Evolutionary conservation across 2,888 invertebrate genomes (phyloP).

Genomic region (Charanyca ferruginea): DNA sequence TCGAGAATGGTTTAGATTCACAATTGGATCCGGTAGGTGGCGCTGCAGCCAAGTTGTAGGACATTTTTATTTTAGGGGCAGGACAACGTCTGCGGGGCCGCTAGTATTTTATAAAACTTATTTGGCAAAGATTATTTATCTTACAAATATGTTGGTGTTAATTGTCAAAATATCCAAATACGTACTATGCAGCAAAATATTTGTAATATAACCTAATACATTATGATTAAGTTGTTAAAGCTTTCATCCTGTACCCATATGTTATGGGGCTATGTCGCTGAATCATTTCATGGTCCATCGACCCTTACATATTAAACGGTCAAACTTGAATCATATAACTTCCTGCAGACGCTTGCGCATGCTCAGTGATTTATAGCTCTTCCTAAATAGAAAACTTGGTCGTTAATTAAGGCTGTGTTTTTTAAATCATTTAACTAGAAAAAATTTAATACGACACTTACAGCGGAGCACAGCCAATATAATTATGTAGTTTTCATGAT

Average conservation of each 20-base stretch:
- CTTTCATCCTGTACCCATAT: neutral
- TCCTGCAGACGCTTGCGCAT: conserved; percentile 31
- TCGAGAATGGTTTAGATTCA: too few species aligned
- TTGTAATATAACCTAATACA: too few species aligned
- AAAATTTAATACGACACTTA: conserved; percentile 33
- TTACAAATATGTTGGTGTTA: neutral
- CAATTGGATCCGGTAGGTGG: too few species aligned
- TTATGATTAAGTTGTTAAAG: neutral
- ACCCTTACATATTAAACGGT: conserved; percentile 31
- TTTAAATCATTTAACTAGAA: conserved; percentile 35
- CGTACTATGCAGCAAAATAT: too few species aligned
- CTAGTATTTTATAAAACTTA: too few species aligned
- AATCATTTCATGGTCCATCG: conserved; percentile 35
- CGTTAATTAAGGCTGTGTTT: conserved; percentile 29
- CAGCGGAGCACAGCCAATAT: conserved; percentile 47
- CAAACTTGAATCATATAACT: conserved; percentile 46
- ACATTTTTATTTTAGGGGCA: too few species aligned
- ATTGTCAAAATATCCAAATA: neutral
- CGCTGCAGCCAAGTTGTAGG: too few species aligned
- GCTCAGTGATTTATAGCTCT: conserved; percentile 45
- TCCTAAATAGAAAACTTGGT: conserved; percentile 33
- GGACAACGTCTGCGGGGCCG: too few species aligned
- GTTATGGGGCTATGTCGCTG: neutral
- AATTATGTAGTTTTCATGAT: conserved; percentile 68
- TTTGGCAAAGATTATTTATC: neutral